phyloP scores from a whole-genome alignment of 2,113 vertebrate species.

The Melospiza georgiana region DNA sequence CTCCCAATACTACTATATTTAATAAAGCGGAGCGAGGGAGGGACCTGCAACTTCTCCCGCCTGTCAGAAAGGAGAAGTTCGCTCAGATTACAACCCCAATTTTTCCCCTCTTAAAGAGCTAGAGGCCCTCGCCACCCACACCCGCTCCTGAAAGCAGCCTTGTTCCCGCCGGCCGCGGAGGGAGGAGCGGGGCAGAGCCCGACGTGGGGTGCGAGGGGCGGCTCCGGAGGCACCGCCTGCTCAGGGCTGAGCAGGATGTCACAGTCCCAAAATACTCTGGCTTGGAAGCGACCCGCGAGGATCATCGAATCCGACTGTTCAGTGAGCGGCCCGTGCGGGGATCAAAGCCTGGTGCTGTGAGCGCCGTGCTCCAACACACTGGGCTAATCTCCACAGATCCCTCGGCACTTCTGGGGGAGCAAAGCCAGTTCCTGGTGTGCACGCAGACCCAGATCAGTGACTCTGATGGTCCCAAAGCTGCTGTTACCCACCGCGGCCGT shows the following conservation, averaged over 20 bases:
- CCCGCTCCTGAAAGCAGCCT: slow-evolving; percentile 13
- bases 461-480: neutral
- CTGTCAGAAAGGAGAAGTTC: slow-evolving; percentile 54
- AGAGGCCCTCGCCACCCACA: neutral
- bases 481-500: fast-evolving
- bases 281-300: neutral
- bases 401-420: neutral
- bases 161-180: neutral
- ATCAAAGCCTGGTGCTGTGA: neutral
- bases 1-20: slow-evolving; percentile 66
- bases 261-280: neutral
- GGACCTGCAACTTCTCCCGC: slow-evolving; percentile 55
- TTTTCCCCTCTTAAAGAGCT: slow-evolving; percentile 65
- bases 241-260: neutral
- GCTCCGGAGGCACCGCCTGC: neutral
- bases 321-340: neutral
- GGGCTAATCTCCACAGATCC: neutral
- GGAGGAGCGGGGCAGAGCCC: neutral
- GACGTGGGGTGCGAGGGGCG: neutral
- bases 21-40: slow-evolving; percentile 67
- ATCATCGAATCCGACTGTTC: neutral
- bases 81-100: slow-evolving; percentile 49
- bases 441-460: neutral
- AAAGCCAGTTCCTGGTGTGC: neutral
- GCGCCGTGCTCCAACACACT: neutral